Evolutionary conservation across 2,888 invertebrate genomes (phyloP), one percentile per base, ranked within the genome.

Genomic region (Polyploca ridens): DNA sequence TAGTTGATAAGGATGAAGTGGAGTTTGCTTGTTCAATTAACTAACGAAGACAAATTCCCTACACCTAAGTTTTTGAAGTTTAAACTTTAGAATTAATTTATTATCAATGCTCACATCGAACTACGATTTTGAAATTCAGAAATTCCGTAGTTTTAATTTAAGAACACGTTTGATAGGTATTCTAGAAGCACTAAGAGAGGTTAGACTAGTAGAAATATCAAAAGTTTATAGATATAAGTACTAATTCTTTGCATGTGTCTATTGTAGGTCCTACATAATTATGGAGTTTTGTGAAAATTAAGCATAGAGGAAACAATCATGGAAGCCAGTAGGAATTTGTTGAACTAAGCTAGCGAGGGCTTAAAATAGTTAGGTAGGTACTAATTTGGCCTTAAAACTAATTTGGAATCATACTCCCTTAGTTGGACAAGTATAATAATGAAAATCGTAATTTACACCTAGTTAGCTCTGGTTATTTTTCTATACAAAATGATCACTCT

Each of bases 121-220:
- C 79, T 75, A 81, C 68, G 68, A 58, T 72, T 76, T 71, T 65
- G 66, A 65, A 69, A 70, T 73, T 71, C 63, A 69, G 72, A 72
- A 67, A 19, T 8, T 19, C 19, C 54, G 19, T 54, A 64, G 63
- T 54, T 74, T 66, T 67, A 68, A 68, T 64, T 74, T 63, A 71
- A 73, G 64, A 76, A 67, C 68, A 70, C 69, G 65, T 66, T 69
- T 64, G 63, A 65, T 69, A 72, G 63, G 66, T 69, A 70, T 69
- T 62, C 65, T 73, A 74, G 54, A 54, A 54, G 54, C 54, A 19
- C 54, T 54, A 54, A 2, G 54, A 70, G 63, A 74, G 58, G 72
- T 66, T 66, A 66, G 70, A 74, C 68, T 76, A 74, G 69, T 69
- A 68, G 54, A 71, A 63, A 61, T 63, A 58, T 63, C 27, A 62